Conservation (phyloP, 2,888 invertebrate species). For the Drosophila ezoana region DNA sequence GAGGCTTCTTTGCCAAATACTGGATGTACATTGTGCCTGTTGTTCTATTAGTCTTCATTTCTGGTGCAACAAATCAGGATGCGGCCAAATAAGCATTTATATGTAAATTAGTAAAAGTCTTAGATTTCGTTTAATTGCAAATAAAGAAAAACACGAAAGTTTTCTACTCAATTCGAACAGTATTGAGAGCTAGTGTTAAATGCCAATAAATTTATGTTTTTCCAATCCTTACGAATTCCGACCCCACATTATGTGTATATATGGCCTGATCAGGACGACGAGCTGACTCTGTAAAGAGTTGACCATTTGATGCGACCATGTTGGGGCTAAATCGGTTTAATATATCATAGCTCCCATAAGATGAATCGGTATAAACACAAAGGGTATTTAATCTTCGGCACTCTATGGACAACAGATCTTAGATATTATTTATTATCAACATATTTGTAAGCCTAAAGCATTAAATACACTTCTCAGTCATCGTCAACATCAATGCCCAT, state of each 20-base stretch:
- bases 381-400: too few relatives aligned
- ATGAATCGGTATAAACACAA: too few relatives aligned
- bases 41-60: slow-evolving; percentile 94
- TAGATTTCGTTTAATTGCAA: slow-evolving; percentile 16
- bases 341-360: too few relatives aligned
- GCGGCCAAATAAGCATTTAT: slow-evolving; percentile 80
- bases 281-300: too few relatives aligned
- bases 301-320: too few relatives aligned
- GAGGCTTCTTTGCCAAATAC: slow-evolving; percentile 99
- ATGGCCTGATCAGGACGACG: too few relatives aligned
- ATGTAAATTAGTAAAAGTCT: slow-evolving; percentile 15
- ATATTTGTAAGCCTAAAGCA: neutral
- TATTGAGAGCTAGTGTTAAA: neutral
- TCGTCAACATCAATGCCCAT: slow-evolving; percentile 85
- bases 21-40: slow-evolving; percentile 99
- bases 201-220: neutral
- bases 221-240: neutral
- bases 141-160: slow-evolving; percentile 15
- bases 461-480: slow-evolving; percentile 43
- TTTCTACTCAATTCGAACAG: slow-evolving; percentile 1
- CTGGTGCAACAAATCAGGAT: slow-evolving; percentile 94
- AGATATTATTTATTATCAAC: slow-evolving; percentile 24
- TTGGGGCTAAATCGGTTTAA: too few relatives aligned
- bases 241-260: too few relatives aligned
- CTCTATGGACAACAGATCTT: neutral